Base-by-base conservation (phyloP, 2,797 vertebrate genomes). In the Crenuchus spilurus region DNA sequence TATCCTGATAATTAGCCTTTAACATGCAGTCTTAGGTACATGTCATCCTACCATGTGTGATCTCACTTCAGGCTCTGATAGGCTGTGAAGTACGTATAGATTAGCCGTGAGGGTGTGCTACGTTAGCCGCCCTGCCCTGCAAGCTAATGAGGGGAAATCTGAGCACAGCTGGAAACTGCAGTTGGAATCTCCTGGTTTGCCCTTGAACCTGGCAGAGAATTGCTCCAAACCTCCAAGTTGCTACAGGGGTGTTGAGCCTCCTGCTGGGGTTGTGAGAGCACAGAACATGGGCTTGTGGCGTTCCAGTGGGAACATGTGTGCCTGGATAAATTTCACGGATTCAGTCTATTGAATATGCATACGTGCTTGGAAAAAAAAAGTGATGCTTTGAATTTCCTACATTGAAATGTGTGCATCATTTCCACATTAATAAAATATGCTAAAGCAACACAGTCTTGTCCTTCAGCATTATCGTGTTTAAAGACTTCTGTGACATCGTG, bases 171-270 rank as follows among this genome's bases (percentile, higher is more conserved):
- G 49, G 49, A 52, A 52, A 16, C 49, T 28, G 51, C 24, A 22
- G 22, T 6, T 42, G n/a, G 51, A 10, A 13, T 20, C 26, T 48
- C 9, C 46, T 35, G 24, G 9, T 31, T 69, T 69, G 37, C n/a
- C 10, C 52, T 69, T 57, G 26, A 69, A 69, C 26, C 14, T n/a
- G 35, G 22, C n/a, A 66, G 18, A 58, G 18, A 70, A 58, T 30
- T 41, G 66, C 24, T 41, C 22, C 18, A 16, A 4, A 9, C 6
- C 20, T 30, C 16, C 6, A 9, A 28, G 39, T 6, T 31, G 66
- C 66, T 42, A 9, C 10, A 20, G 26, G 51, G 37, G 4, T 18
- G 49, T 22, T 26, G 22, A 13, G 20, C 24, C 49, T 52, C 48
- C 48, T 49, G 48, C 22, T 49, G 48, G 6, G 16, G 4, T 5